Evolutionary conservation across 2,113 vertebrate species (phyloP), one percentile per base, ranked within the genome.

Genomic region (Irena cyanogastra): DNA sequence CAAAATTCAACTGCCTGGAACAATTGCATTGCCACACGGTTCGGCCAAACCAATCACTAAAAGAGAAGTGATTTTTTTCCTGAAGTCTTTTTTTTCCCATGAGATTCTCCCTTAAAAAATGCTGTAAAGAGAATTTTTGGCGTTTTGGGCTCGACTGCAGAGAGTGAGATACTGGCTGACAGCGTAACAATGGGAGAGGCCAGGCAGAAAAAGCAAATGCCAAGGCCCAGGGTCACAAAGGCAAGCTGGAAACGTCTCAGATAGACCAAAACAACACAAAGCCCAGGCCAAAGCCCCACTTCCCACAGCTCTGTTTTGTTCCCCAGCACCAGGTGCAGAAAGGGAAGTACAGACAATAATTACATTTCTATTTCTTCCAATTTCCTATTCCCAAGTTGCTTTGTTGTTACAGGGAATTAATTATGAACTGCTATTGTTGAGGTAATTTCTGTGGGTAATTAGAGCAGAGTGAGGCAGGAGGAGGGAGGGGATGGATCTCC

Each of bases 361-460:
- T 47, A 24, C 42, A 27, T 50, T 68, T 41, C 82, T 68, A 5
- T 68, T 75, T 35, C 74, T 64, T 64, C 78, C 59, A 11, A 30
- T 39, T 76, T 59, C 37, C 45, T 52, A 37, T 42, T 80, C 64
- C 83, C 45, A 5, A 42, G 47, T 20, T 9, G 28, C 76, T 66
- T 35, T 50, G 64, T 59, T 76, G 82, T 77, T 84, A 80, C 87
- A 64, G 84, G 60, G 60, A 93, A 78, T 93, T 68, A 63, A 72
- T 76, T 91, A 81, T 0, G 49, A 49, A 24, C 27, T 17, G 35
- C 52, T 23, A 13, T 18, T 49, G 83, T 49, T 71, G 72, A 31
- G 35, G 91, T 86, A 39, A 75, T 78, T 91, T 69, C 39, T 49
- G 81, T 15, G 53, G 52, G 44, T 44, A 70, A 83, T 68, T 44